phyloP scores from a whole-genome alignment of 2,113 vertebrate species.

The Gobiocypris rarus region DNA sequence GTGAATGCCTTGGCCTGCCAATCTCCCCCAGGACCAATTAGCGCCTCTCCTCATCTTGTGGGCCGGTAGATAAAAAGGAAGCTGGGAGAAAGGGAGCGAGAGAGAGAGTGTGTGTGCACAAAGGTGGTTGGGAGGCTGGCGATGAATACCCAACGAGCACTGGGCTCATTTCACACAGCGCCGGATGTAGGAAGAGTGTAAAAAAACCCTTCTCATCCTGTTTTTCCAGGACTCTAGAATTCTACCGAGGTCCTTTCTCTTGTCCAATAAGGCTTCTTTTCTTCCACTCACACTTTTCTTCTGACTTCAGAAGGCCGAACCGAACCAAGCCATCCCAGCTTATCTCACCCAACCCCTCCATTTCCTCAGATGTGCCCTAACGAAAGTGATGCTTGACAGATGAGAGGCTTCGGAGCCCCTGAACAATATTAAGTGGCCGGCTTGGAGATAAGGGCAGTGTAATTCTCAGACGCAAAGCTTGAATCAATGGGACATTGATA shows the following conservation, averaged over 20 bases:
- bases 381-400: constrained; percentile 64
- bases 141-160: constrained; percentile 83
- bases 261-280: constrained; percentile 69
- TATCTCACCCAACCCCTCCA: constrained; percentile 32
- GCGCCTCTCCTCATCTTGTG: constrained; percentile 87
- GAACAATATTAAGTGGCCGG: constrained; percentile 74
- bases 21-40: constrained; percentile 96
- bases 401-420: constrained; percentile 66
- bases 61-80: constrained; percentile 92
- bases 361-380: constrained; percentile 68
- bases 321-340: constrained; percentile 46
- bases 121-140: constrained; percentile 63
- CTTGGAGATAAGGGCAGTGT: constrained; percentile 62
- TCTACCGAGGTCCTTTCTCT: constrained; percentile 63
- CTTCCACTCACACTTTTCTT: constrained; percentile 17
- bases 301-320: constrained; percentile 67
- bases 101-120: constrained; percentile 53
- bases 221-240: constrained; percentile 79
- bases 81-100: constrained; percentile 48
- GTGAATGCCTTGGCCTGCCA: constrained; percentile 86
- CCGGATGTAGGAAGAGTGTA: constrained; percentile 83
- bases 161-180: constrained; percentile 78
- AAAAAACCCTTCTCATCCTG: constrained; percentile 79
- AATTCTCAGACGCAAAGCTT: constrained; percentile 68
- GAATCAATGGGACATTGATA: constrained; percentile 76